Percentiles rank a stretch among this genome's conserved stretches.
These are phyloP conservation scores for Papilio protenor DNA, from an alignment of 2,888 invertebrate genomes.

Conservation along the genomic window DNA sequence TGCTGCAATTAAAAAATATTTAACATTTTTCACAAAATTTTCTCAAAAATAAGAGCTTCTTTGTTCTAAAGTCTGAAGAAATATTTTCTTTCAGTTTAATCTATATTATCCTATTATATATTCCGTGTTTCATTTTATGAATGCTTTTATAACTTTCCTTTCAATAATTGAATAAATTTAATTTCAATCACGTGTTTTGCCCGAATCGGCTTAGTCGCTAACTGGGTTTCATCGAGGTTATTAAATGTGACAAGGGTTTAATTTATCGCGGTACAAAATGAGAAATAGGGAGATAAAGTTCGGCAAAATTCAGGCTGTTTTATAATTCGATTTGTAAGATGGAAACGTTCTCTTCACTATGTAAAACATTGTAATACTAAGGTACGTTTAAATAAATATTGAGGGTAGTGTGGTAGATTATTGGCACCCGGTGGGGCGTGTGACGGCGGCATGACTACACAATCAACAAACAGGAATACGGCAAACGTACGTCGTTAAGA, in stretches of 20 bases:
- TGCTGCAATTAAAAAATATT: background rate
- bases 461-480: slow-evolving; percentile 24
- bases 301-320: background rate
- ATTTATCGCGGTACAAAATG: slow-evolving; percentile 14
- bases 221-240: slow-evolving; percentile 15
- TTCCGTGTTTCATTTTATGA: background rate
- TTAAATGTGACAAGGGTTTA: slow-evolving; percentile 20
- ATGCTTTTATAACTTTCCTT: background rate
- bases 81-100: background rate
- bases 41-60: background rate
- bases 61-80: background rate
- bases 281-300: background rate
- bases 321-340: slow-evolving; percentile 8
- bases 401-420: slow-evolving; percentile 8
- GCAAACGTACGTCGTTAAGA: slow-evolving; percentile 11
- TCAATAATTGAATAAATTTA: background rate
- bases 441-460: background rate
- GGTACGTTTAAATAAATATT: background rate
- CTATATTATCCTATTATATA: background rate
- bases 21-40: too few relatives aligned
- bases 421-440: background rate
- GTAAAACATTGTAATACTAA: background rate
- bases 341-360: background rate
- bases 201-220: slow-evolving; percentile 11
- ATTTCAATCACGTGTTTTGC: slow-evolving; percentile 9